Conservation (phyloP, 1,140 invertebrate species). For the Adoxophyes honmai region DNA sequence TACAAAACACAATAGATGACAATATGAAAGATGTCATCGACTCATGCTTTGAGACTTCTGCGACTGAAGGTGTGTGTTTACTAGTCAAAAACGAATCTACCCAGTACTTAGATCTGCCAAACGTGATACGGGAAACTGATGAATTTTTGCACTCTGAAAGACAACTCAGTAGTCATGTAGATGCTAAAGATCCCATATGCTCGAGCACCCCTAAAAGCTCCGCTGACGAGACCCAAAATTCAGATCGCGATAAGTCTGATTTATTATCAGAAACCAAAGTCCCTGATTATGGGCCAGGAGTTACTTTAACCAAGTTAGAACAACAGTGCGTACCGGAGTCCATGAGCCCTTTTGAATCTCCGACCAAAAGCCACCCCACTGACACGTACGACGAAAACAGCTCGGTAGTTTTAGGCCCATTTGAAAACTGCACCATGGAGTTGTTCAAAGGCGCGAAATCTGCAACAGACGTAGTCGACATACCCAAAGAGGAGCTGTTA, state of each 20-base stretch:
- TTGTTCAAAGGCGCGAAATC: slow-evolving; percentile 76
- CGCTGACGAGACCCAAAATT: slow-evolving; percentile 36
- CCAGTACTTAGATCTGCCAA: slow-evolving; percentile 62
- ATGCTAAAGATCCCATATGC: slow-evolving; percentile 32
- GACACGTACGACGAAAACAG: slow-evolving; percentile 69
- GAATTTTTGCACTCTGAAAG: slow-evolving; percentile 56
- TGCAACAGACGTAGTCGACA: slow-evolving; percentile 40
- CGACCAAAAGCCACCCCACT: slow-evolving; percentile 64
- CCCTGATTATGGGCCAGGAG: slow-evolving; percentile 38
- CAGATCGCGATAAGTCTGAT: slow-evolving; percentile 24
- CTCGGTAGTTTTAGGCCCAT: slow-evolving; percentile 77
- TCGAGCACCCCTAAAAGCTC: slow-evolving; percentile 57
- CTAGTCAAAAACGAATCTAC: slow-evolving; percentile 54
- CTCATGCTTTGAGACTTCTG: slow-evolving; percentile 34
- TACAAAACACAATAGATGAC: slow-evolving; percentile 34
- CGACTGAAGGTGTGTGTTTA: slow-evolving; percentile 27
- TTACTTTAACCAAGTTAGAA: slow-evolving; percentile 51
- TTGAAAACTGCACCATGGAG: slow-evolving; percentile 77
- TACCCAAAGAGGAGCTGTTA: slow-evolving; percentile 69
- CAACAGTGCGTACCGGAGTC: slow-evolving; percentile 51
- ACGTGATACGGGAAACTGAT: slow-evolving; percentile 47
- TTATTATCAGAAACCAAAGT: slow-evolving; percentile 42
- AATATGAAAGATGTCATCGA: slow-evolving; percentile 39
- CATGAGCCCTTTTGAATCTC: slow-evolving; percentile 63
- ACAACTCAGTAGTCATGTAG: slow-evolving; percentile 32